Evolutionary conservation across 1,140 invertebrate genomes (phyloP).

Genomic region (Orchestia grillus): DNA sequence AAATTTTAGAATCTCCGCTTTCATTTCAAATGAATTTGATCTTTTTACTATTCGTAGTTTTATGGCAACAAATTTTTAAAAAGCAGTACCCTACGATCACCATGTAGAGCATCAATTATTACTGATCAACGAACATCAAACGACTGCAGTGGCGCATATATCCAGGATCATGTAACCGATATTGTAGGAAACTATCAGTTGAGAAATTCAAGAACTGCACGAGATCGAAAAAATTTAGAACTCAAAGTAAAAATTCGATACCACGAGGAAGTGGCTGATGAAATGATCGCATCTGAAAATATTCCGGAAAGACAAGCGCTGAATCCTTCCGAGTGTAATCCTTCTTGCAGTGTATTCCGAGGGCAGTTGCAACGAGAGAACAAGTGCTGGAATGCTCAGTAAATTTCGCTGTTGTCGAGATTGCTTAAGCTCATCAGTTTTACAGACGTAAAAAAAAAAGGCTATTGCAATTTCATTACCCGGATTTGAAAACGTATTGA

Average conservation of each 20-base stretch:
- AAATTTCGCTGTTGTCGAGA: not conserved
- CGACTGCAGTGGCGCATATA: not conserved
- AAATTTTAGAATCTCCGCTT: too few relatives aligned
- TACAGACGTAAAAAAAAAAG: not conserved
- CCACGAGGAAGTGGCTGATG: not conserved
- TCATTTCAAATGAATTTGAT: too few relatives aligned
- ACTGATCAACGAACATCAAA: too few relatives aligned
- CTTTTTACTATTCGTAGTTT: too few relatives aligned
- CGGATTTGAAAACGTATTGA: not conserved
- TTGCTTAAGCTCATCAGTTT: not conserved
- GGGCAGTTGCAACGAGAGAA: not conserved
- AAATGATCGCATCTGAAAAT: not conserved
- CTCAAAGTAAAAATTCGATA: not conserved
- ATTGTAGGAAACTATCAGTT: not conserved
- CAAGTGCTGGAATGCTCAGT: not conserved
- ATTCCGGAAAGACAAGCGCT: not conserved
- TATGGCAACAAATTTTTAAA: too few relatives aligned
- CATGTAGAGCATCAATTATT: too few relatives aligned
- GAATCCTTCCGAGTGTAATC: not conserved
- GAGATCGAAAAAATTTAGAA: not conserved
- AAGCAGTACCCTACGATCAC: too few relatives aligned
- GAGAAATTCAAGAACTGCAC: not conserved
- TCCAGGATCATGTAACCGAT: not conserved
- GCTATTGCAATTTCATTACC: not conserved
- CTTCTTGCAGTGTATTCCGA: not conserved